Evolutionary conservation across 2,888 invertebrate species (phyloP).

Genomic region (Cylindroiulus punctatus): DNA sequence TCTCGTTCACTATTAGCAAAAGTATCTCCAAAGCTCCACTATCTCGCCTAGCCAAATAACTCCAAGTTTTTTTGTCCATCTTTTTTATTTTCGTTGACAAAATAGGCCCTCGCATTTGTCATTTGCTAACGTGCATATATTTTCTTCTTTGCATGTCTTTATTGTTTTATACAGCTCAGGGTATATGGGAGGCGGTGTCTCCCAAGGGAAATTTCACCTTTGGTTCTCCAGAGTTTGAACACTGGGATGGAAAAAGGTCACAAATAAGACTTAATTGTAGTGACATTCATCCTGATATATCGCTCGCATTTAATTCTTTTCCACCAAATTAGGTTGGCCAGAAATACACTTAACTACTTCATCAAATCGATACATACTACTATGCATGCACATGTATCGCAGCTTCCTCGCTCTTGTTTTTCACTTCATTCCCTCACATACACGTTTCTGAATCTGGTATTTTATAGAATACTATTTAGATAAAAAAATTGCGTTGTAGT

Average conservation of each 20-base stretch:
- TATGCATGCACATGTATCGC: too few relatives aligned
- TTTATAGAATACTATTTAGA: not conserved
- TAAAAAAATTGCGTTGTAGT: not conserved
- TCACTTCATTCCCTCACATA: not conserved
- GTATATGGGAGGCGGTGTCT: not conserved
- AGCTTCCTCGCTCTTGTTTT: not conserved
- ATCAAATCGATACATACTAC: not conserved
- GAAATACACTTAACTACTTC: not conserved
- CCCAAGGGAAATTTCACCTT: not conserved
- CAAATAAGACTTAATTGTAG: conserved; percentile 31
- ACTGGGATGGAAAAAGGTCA: conserved; percentile 4
- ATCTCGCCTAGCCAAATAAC: not conserved
- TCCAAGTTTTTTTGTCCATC: not conserved
- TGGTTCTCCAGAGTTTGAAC: not conserved
- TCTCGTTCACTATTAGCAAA: conserved; percentile 29
- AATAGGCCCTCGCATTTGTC: not conserved
- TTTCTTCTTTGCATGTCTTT: conserved; percentile 2
- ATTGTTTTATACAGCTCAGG: not conserved
- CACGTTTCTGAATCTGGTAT: not conserved
- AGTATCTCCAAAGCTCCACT: not conserved
- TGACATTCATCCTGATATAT: conserved; percentile 25
- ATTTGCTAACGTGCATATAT: not conserved
- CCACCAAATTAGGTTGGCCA: not conserved
- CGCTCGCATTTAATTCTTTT: not conserved
- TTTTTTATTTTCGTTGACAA: not conserved